phyloP scores from a whole-genome alignment of 2,113 vertebrate species.

The Monopterus albus region DNA sequence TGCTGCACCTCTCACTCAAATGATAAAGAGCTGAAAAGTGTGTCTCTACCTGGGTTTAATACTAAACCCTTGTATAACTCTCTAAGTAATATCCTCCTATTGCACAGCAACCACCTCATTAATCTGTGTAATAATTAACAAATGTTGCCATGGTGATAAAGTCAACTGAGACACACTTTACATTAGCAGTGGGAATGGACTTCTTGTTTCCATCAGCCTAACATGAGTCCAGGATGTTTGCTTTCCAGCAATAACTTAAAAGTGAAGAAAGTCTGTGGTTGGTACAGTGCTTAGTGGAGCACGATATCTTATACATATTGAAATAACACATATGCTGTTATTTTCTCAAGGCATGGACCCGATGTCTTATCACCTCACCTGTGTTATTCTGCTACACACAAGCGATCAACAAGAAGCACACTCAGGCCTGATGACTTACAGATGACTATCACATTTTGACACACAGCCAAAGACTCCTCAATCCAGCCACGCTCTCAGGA shows the following conservation, averaged over 20 bases:
- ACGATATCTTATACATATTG: neutral
- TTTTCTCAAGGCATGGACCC: too few species aligned
- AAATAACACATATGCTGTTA: neutral
- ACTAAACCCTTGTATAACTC: neutral
- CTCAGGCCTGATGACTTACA: neutral
- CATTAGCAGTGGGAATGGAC: neutral
- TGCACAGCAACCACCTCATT: neutral
- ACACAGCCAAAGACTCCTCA: neutral
- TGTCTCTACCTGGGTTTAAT: neutral
- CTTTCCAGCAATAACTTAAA: neutral
- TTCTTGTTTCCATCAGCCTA: neutral
- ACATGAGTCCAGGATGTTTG: neutral
- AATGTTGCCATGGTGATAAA: neutral
- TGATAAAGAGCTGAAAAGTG: neutral
- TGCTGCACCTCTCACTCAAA: neutral
- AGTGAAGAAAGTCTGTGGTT: neutral
- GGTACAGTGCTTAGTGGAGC: neutral
- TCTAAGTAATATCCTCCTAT: neutral
- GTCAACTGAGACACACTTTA: neutral
- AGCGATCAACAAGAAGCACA: too few species aligned
- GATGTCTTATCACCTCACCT: neutral
- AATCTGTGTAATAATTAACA: slow-evolving; percentile 17
- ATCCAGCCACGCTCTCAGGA: neutral
- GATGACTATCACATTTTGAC: neutral
- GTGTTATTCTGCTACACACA: too few species aligned